Conservation (phyloP, 2,888 invertebrate species). For the Sabellastarte sp. region DNA sequence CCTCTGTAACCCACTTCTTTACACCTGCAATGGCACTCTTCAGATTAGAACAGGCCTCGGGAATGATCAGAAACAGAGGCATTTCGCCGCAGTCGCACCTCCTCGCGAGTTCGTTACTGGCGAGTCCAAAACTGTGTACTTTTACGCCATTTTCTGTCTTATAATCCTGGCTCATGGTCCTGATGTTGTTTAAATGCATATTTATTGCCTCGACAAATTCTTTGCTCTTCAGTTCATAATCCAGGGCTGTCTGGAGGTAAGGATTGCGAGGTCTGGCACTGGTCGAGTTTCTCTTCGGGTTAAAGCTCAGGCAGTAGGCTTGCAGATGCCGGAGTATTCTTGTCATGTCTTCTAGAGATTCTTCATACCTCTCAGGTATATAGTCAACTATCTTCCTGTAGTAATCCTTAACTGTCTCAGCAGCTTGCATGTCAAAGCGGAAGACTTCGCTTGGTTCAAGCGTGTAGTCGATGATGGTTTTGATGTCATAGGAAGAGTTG, state of each 20-base stretch:
- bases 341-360: neutral
- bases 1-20: conserved; percentile 44
- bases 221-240: neutral
- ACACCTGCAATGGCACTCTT: conserved; percentile 39
- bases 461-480: neutral
- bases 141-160: neutral
- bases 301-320: neutral
- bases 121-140: conserved; percentile 29
- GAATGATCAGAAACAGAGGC: conserved; percentile 45
- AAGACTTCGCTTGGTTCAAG: neutral
- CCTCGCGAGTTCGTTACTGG: conserved; percentile 37
- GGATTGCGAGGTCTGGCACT: neutral
- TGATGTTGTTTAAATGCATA: neutral
- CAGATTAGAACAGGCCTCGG: conserved; percentile 45
- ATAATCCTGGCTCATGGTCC: neutral
- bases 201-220: neutral
- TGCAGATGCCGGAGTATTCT: neutral
- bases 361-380: neutral
- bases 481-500: neutral
- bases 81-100: conserved; percentile 38
- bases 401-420: neutral
- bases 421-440: neutral
- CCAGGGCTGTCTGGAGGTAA: neutral
- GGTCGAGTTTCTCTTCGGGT: neutral
- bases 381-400: neutral